Percentiles rank a stretch among this genome's conserved stretches.
Conservation (phyloP, 2,113 vertebrate genomes). For the Merops nubicus region DNA sequence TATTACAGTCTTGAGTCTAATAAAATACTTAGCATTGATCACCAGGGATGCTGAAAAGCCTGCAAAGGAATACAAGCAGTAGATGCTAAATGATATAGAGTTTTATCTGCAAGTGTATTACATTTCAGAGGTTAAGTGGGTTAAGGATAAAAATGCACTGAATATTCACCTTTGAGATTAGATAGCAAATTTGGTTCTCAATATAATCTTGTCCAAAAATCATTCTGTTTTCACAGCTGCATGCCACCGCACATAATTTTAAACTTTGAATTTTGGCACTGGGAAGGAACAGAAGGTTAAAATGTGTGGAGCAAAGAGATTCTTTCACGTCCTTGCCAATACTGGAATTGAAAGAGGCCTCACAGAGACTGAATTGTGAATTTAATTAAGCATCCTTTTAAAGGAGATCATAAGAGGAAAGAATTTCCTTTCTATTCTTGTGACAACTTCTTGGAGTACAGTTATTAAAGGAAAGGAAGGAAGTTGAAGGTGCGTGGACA, state of each 20-base stretch:
- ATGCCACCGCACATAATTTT: constrained; percentile 11
- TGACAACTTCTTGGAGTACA: background rate
- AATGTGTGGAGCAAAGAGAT: background rate
- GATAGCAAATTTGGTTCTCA: constrained; percentile 55
- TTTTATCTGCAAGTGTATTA: constrained; percentile 55
- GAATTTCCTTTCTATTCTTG: background rate
- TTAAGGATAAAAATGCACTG: constrained; percentile 27
- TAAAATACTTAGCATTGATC: constrained; percentile 60
- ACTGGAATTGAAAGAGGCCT: constrained; percentile 2
- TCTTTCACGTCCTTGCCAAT: constrained; percentile 13
- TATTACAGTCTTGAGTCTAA: constrained; percentile 41
- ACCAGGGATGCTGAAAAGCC: constrained; percentile 29
- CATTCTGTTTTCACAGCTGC: constrained; percentile 65
- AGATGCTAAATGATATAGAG: constrained; percentile 41
- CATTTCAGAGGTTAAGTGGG: constrained; percentile 64
- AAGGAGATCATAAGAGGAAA: background rate
- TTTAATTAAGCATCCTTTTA: constrained; percentile 35
- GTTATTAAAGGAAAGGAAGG: background rate
- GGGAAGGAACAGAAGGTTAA: constrained; percentile 32
- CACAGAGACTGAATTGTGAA: background rate
- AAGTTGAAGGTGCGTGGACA: background rate
- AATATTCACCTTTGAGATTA: constrained; percentile 57
- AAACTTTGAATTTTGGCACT: constrained; percentile 44
- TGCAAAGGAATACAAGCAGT: constrained; percentile 37
- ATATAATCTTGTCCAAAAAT: constrained; percentile 31